These are phyloP conservation scores for Tragelaphus eurycerus DNA, from an alignment of 2,797 vertebrate genomes.

Conservation along the genomic window DNA sequence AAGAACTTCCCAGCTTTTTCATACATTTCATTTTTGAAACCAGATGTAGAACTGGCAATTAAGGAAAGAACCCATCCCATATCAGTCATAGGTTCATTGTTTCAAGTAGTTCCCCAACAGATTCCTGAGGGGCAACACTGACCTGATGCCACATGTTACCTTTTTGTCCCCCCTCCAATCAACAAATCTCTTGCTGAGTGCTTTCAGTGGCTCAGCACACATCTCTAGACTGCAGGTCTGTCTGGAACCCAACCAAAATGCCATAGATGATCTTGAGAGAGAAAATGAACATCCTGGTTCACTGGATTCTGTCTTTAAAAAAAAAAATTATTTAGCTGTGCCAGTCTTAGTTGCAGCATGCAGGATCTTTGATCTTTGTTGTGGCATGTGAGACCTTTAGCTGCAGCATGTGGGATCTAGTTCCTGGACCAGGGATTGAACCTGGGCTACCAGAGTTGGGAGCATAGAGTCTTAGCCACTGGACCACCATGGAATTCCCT, in stretches of 20 bases:
- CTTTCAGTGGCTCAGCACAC: background rate
- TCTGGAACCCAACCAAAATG: background rate
- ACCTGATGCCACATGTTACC: background rate
- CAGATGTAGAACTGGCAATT: background rate
- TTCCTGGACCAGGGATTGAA: background rate
- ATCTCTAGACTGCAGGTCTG: background rate
- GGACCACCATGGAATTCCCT: background rate
- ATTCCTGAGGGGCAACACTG: background rate
- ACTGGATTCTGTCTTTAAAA: background rate
- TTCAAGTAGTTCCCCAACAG: background rate
- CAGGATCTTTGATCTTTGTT: background rate
- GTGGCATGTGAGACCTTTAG: background rate
- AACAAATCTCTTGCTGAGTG: background rate
- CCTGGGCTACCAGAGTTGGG: background rate
- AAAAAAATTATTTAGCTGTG: background rate
- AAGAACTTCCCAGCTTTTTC: background rate
- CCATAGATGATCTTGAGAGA: background rate
- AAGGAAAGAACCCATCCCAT: background rate
- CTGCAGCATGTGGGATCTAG: background rate
- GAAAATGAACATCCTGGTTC: background rate
- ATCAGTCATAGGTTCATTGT: background rate
- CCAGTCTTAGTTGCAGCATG: background rate
- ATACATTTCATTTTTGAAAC: background rate
- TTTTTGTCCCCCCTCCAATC: rapidly evolving
- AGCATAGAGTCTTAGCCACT: background rate